phyloP scores from a whole-genome alignment of 2,888 invertebrate genomes.

The Embidobia sp. region DNA sequence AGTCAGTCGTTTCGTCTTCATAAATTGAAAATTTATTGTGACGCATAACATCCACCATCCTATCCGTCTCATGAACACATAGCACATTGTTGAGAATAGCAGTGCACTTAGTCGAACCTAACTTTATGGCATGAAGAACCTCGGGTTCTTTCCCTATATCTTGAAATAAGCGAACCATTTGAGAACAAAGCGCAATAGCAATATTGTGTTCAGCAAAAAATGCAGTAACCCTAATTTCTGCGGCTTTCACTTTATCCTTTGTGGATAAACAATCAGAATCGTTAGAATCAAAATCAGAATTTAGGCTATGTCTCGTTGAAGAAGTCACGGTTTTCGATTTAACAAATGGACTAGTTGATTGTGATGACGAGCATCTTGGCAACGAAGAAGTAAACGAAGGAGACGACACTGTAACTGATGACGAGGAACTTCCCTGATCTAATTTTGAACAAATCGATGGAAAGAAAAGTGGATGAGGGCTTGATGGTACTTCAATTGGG shows the following conservation, averaged over 20 bases:
- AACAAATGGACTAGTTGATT: too few species aligned
- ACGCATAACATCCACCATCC: not conserved
- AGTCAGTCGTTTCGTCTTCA: too few species aligned
- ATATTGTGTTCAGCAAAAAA: conserved; percentile 12
- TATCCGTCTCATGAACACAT: not conserved
- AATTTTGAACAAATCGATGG: too few species aligned
- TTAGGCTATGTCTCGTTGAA: too few species aligned
- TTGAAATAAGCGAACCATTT: not conserved
- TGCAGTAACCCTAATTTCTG: not conserved
- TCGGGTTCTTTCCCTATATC: not conserved
- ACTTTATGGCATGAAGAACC: not conserved
- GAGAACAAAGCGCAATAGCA: not conserved
- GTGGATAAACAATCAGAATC: not conserved
- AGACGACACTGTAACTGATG: too few species aligned
- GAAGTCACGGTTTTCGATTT: too few species aligned
- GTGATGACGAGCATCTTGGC: too few species aligned
- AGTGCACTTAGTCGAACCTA: conserved; percentile 2
- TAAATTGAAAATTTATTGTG: not conserved
- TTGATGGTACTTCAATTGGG: too few species aligned
- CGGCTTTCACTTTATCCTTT: not conserved
- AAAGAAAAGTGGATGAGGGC: too few species aligned
- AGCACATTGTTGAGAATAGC: not conserved
- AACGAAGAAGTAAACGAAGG: too few species aligned
- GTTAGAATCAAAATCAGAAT: too few species aligned
- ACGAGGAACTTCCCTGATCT: too few species aligned